Evolutionary conservation across 2,888 invertebrate genomes (phyloP), one percentile per base, ranked within the genome.

Genomic region (Smittia aterrima): DNA sequence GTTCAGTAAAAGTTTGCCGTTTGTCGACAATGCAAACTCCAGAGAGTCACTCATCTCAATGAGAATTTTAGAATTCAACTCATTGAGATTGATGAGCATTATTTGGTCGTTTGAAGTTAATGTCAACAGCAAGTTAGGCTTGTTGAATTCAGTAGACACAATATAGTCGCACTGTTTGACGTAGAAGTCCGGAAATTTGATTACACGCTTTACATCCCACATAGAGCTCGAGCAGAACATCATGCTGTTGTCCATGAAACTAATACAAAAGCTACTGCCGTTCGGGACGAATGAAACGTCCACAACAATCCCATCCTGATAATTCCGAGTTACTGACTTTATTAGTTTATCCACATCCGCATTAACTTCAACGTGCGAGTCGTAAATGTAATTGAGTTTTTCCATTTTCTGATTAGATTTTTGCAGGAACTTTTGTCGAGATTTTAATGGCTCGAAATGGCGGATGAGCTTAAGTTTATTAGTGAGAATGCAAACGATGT

Each of bases 201-300:
- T 62, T 32, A 72, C 16, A 20, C 72, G 58, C 22, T 40, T 32
- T n/a, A 58, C 38, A 62, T 72, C 72, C 72, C 72, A 72, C 62
- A 72, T 20, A 18, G 38, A 38, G 3, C 58, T 53, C 13, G 72
- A 72, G 25, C 32, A 62, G 7, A 62, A 13, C 40, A 62, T 58
- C 24, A 72, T 20, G 1, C 9, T 62, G 20, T 72, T 72, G 62
- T 72, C 72, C 38, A 25, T 20, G 11, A 62, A 62, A 13, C 32
- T 16, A 1, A 72, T 13, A 24, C 11, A n/a, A 22, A 62, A 38
- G 38, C 20, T 16, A 18, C 53, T 62, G 1, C 72, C 72, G 38
- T 72, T 72, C 24, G 32, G 27, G 22, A 20, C 9, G 58, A 72
- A 72, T 40, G 62, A 62, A 72, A 72, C 25, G 58, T 58, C 40